These are phyloP conservation scores for Neolamprologus brichardi DNA, from an alignment of 2,113 vertebrate genomes.

Conservation along the genomic window DNA sequence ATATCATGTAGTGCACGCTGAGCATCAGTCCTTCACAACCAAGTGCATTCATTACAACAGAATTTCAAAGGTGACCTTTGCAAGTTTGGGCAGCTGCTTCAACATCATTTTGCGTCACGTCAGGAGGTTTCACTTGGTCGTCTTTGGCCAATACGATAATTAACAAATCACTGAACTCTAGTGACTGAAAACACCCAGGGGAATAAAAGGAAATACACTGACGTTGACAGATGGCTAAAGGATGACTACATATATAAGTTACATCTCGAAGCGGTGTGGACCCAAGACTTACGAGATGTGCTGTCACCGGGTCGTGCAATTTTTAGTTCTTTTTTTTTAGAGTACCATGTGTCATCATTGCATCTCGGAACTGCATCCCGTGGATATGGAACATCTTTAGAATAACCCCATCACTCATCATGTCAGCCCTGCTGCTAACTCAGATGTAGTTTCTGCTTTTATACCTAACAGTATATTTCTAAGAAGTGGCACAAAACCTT, in stretches of 20 bases:
- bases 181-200: slow-evolving; percentile 23
- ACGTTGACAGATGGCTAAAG: slow-evolving; percentile 57
- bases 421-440: slow-evolving; percentile 10
- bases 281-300: slow-evolving; percentile 15
- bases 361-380: background rate
- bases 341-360: slow-evolving; percentile 15
- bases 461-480: slow-evolving; percentile 3
- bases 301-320: slow-evolving; percentile 26
- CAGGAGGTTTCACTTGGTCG: background rate
- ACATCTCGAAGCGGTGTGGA: background rate
- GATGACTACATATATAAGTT: slow-evolving; percentile 57
- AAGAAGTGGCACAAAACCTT: background rate
- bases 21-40: slow-evolving; percentile 52
- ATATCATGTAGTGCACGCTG: slow-evolving; percentile 39
- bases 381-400: background rate
- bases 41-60: slow-evolving; percentile 36
- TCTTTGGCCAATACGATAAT: slow-evolving; percentile 55
- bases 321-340: background rate
- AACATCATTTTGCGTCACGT: slow-evolving; percentile 19
- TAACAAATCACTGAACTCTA: slow-evolving; percentile 47
- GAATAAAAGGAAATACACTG: slow-evolving; percentile 1
- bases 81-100: slow-evolving; percentile 24
- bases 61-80: slow-evolving; percentile 62
- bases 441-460: slow-evolving; percentile 6
- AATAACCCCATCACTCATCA: slow-evolving; percentile 16